Conservation (phyloP, 2,113 vertebrate genomes). For the Mormyrus lacerda region DNA sequence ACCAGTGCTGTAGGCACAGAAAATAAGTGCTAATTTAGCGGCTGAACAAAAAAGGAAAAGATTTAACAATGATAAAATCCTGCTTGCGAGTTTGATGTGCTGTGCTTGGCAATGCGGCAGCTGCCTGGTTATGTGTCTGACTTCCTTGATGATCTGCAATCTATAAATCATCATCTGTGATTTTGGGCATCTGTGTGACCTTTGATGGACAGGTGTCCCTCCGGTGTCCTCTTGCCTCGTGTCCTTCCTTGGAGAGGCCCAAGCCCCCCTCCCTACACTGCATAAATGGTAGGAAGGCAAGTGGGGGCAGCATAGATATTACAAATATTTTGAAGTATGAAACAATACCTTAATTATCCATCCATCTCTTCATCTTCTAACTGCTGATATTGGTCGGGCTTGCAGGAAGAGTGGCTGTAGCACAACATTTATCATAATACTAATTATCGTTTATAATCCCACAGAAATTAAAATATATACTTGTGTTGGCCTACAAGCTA, state of each 20-base stretch:
- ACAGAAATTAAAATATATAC: neutral
- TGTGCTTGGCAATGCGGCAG: neutral
- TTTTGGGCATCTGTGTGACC: neutral
- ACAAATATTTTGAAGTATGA: neutral
- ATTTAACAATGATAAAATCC: neutral
- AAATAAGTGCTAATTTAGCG: neutral
- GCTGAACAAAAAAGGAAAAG: neutral
- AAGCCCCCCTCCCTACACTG: neutral
- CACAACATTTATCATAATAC: neutral
- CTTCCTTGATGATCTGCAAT: neutral
- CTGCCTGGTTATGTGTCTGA: neutral
- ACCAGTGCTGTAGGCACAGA: neutral
- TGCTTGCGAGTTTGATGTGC: neutral
- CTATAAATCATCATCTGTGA: neutral
- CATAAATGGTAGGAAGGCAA: neutral
- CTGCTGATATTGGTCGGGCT: neutral
- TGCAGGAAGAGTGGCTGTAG: neutral
- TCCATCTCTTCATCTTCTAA: neutral
- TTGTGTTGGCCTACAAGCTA: neutral
- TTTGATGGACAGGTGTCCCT: neutral
- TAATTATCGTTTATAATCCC: neutral
- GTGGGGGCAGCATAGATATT: neutral
- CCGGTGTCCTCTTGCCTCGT: neutral
- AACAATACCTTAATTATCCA: neutral
- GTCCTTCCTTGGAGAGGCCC: neutral